A percentile compares a stretch with the other conserved stretches of the same genome.
Evolutionary conservation across 2,113 vertebrate species (phyloP).

Genomic region (Ranitomeya imitator): DNA sequence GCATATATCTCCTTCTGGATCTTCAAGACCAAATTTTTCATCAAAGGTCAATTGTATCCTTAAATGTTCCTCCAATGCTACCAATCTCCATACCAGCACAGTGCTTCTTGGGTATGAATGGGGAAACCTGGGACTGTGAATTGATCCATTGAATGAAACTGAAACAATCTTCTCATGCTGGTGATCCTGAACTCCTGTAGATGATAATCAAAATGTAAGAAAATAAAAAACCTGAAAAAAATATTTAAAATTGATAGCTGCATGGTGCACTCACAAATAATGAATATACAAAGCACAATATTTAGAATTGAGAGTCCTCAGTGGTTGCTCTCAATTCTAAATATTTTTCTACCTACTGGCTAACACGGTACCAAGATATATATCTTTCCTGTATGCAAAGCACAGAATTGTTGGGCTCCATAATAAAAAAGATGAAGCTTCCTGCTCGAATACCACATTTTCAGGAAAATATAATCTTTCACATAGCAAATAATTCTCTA

Average conservation of each 20-base stretch:
- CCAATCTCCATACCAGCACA: slow-evolving; percentile 86
- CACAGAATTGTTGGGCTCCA: background rate
- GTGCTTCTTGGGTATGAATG: slow-evolving; percentile 88
- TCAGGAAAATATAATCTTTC: background rate
- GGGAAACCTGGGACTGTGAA: slow-evolving; percentile 95
- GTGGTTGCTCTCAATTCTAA: too few relatives aligned
- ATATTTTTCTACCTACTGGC: too few relatives aligned
- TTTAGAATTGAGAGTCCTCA: too few relatives aligned
- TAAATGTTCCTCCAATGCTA: slow-evolving; percentile 80
- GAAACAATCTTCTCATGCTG: slow-evolving; percentile 91
- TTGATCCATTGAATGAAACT: slow-evolving; percentile 86
- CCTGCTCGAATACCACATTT: background rate
- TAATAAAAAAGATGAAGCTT: background rate
- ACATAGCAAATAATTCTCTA: background rate
- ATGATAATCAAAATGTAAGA: slow-evolving; percentile 61
- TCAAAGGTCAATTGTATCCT: slow-evolving; percentile 95
- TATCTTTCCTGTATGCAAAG: too few relatives aligned
- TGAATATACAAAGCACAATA: background rate
- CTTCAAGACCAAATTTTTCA: slow-evolving; percentile 93
- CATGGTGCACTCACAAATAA: background rate
- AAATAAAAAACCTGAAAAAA: background rate
- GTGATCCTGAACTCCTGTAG: slow-evolving; percentile 89
- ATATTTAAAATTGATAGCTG: background rate
- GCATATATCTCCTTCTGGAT: slow-evolving; percentile 95
- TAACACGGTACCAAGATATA: too few relatives aligned